Evolutionary conservation across 2,113 vertebrate genomes (phyloP).

Genomic region (Osmerus eperlanus): DNA sequence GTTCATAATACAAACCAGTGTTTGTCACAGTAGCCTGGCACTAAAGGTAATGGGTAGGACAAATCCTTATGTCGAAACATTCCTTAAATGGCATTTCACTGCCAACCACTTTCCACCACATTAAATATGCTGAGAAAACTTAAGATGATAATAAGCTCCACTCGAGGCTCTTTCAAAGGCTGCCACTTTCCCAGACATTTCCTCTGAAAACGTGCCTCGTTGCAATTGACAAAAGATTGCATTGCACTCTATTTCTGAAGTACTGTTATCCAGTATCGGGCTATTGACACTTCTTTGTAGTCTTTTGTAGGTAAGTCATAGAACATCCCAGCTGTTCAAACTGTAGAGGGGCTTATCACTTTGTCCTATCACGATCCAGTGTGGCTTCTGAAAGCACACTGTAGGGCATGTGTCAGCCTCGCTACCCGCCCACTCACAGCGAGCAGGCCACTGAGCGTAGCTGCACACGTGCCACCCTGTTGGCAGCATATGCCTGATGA

Average conservation of each 20-base stretch:
- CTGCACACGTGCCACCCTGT: constrained; percentile 1
- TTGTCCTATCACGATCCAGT: too few species aligned
- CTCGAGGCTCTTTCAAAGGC: constrained; percentile 36
- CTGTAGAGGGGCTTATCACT: neutral
- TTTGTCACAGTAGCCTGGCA: too few species aligned
- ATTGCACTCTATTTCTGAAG: constrained; percentile 39
- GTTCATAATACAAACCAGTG: neutral
- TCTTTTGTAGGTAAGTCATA: neutral
- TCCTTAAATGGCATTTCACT: constrained; percentile 50
- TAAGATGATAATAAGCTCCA: neutral
- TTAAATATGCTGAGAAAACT: neutral
- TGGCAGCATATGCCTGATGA: constrained; percentile 37
- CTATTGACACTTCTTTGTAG: constrained; percentile 31
- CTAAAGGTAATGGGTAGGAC: neutral
- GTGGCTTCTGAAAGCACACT: neutral
- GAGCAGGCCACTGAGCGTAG: neutral
- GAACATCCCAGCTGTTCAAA: neutral
- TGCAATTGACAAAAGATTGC: constrained; percentile 43
- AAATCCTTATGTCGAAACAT: constrained; percentile 37
- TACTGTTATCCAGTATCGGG: constrained; percentile 44
- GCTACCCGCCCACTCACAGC: neutral
- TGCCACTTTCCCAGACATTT: constrained; percentile 28
- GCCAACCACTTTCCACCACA: constrained; percentile 21
- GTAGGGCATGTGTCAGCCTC: neutral
- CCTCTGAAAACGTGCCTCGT: constrained; percentile 53